Evolutionary conservation across 2,888 invertebrate genomes (phyloP), one percentile per base, ranked within the genome.

Genomic region (Hirudinaria manillensis): DNA sequence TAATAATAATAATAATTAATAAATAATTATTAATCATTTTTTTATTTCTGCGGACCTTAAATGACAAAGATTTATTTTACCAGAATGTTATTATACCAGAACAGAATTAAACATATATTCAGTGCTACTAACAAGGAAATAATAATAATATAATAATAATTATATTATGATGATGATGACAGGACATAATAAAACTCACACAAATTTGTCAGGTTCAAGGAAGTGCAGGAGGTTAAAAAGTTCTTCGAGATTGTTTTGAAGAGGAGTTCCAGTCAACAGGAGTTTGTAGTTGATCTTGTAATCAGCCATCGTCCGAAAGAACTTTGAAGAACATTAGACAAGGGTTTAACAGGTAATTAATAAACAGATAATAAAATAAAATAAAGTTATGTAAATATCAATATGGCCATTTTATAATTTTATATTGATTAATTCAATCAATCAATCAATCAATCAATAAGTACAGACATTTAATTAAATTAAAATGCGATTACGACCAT

Each of bases 181-280:
- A n/a, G n/a, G n/a, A n/a, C n/a, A n/a, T n/a, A n/a, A n/a, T n/a
- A 56, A 56, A 24, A 78, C 79, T 75, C 36, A 80, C 80, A 65
- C 68, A 70, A 80, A 80, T 74, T 78, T 78, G 6, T 75, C 76
- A 3, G 79, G 79, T 36, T 80, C 78, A 19, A 80, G 77, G 75
- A 80, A 80, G 77, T 79, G 78, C 61, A 80, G 79, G 3, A 80
- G 78, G 70, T 80, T 79, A 74, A 80, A 80, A 24, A 80, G 76
- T 75, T 80, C 80, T 53, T 80, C 80, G 16, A 80, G 76, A 61
- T 79, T 80, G 76, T 80, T 80, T 75, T 80, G 80, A 1, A 80
- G 77, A 21, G 80, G 80, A 6, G 80, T 80, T 29, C 80, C 80
- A 24, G 80, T 80, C 76, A 80, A 75, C 7, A 80, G 78, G 16